phyloP scores from a whole-genome alignment of 1,140 invertebrate species.

The Cherax destructor region DNA sequence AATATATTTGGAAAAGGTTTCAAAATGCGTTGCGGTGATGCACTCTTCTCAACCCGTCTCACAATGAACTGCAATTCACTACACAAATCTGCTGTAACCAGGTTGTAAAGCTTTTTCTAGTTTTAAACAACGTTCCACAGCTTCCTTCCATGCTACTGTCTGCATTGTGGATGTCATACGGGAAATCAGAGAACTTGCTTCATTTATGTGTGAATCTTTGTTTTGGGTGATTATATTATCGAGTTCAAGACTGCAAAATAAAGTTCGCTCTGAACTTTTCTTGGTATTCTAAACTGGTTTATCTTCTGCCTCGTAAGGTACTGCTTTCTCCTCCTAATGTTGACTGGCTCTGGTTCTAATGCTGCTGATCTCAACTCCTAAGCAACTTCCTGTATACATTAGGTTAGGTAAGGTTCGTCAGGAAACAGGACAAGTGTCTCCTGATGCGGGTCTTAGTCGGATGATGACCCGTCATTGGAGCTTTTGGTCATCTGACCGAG shows the following conservation, averaged over 20 bases:
- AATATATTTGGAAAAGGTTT: slow-evolving; percentile 11
- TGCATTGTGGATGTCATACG: slow-evolving; percentile 1
- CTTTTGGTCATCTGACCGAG: too few species aligned
- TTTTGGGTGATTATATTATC: slow-evolving; percentile 5
- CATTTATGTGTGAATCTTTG: not conserved
- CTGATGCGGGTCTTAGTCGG: too few species aligned
- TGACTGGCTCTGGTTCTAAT: slow-evolving; percentile 23
- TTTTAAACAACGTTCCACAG: not conserved
- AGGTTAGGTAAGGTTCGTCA: too few species aligned
- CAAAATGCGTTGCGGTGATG: not conserved
- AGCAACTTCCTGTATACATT: too few species aligned
- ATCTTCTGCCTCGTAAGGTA: not conserved
- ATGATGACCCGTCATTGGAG: too few species aligned
- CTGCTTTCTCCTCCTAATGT: slow-evolving; percentile 10
- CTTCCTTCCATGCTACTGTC: not conserved
- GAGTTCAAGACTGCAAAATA: slow-evolving; percentile 6
- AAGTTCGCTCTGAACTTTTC: slow-evolving; percentile 30
- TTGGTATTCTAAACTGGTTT: not conserved
- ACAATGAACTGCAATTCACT: not conserved
- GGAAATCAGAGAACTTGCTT: not conserved
- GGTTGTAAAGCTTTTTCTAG: slow-evolving; percentile 19
- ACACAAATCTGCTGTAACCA: not conserved
- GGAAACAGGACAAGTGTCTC: too few species aligned
- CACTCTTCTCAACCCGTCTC: not conserved
- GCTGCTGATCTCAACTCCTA: too few species aligned